Conservation (phyloP, 2,888 invertebrate species). For the Lasioglossum leucozonium region DNA sequence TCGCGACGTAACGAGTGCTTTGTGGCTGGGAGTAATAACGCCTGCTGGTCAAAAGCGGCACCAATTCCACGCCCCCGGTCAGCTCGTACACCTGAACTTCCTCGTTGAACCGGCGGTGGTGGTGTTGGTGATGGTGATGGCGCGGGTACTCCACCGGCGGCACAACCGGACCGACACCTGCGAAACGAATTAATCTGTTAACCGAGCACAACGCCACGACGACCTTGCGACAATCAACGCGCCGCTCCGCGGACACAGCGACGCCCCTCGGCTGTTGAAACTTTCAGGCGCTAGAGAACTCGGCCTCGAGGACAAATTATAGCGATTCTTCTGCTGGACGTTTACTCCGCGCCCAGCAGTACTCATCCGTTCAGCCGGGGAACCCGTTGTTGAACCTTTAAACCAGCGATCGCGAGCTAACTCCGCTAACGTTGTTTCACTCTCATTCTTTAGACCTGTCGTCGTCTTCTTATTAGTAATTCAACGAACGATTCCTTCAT, state of each 20-base stretch:
- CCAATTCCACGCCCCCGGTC: slow-evolving; percentile 91
- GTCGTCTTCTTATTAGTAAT: neutral
- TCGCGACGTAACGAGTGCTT: slow-evolving; percentile 77
- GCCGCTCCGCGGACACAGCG: neutral
- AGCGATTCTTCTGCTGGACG: neutral
- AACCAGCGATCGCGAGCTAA: neutral
- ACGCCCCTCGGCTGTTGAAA: neutral
- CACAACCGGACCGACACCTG: slow-evolving; percentile 47
- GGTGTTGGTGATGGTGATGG: slow-evolving; percentile 63
- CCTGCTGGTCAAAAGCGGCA: slow-evolving; percentile 90
- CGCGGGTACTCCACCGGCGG: slow-evolving; percentile 43
- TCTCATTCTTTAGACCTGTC: neutral
- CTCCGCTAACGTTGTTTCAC: neutral
- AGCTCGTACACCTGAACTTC: slow-evolving; percentile 80
- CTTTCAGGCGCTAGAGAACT: neutral
- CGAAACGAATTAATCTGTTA: slow-evolving; percentile 36
- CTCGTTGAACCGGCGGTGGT: slow-evolving; percentile 69
- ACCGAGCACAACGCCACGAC: neutral
- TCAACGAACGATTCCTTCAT: neutral
- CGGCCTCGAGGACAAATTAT: neutral
- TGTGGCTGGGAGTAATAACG: slow-evolving; percentile 82
- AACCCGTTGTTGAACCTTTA: neutral
- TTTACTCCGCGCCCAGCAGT: neutral
- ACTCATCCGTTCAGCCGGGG: neutral
- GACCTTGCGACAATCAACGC: neutral